A percentile compares a stretch with the other conserved stretches of the same genome.
Conservation (phyloP, 2,113 vertebrate genomes). For the Lophius piscatorius region DNA sequence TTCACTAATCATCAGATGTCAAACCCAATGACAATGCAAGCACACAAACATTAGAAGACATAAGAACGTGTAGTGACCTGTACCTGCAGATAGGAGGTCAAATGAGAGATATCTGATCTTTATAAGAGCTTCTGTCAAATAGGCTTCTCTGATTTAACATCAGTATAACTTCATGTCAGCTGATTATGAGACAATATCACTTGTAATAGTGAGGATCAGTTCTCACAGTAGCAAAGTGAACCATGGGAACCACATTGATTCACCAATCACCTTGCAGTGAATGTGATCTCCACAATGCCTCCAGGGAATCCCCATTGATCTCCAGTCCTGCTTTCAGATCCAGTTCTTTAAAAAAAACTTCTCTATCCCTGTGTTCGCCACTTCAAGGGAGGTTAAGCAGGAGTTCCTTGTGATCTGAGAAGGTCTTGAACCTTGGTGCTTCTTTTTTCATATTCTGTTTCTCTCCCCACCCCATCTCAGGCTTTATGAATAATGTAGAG, state of each 20-base stretch:
- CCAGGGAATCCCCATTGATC: conserved; percentile 78
- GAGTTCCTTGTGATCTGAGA: conserved; percentile 82
- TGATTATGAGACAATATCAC: conserved; percentile 47
- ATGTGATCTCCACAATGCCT: conserved; percentile 66
- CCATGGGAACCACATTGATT: conserved; percentile 81
- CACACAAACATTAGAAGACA: conserved; percentile 7
- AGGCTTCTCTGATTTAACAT: conserved; percentile 7
- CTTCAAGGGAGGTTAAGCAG: conserved; percentile 82
- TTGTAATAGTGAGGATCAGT: conserved; percentile 40
- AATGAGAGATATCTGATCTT: conserved; percentile 16
- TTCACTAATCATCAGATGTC: conserved; percentile 68
- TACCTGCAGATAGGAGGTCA: conserved; percentile 6
- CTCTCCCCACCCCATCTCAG: conserved; percentile 49
- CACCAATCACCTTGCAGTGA: conserved; percentile 68
- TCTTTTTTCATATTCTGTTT: conserved; percentile 73
- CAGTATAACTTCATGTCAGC: conserved; percentile 8
- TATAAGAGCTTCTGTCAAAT: conserved; percentile 4
- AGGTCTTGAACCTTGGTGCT: conserved; percentile 77
- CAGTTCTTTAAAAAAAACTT: conserved; percentile 65
- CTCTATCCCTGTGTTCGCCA: conserved; percentile 73
- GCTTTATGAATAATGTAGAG: conserved; percentile 78
- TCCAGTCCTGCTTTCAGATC: conserved; percentile 71
- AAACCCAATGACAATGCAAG: conserved; percentile 31
- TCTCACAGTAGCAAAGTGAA: conserved; percentile 74
- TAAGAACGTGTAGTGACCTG: conserved; percentile 18